Conservation (phyloP, 1,140 invertebrate genomes). For the Drosophila erecta region DNA sequence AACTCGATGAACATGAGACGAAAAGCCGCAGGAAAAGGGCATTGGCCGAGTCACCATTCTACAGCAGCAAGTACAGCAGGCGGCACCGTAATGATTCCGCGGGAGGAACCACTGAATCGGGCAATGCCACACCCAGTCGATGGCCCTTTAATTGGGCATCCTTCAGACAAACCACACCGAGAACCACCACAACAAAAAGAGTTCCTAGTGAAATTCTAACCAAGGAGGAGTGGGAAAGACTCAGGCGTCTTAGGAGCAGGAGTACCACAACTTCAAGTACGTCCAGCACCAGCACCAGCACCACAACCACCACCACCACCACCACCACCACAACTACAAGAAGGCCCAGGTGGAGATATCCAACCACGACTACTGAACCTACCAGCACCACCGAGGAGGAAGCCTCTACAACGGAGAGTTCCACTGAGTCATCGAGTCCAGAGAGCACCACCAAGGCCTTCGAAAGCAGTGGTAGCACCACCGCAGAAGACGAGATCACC, state of each 20-base stretch:
- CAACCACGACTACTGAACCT: constrained; percentile 13
- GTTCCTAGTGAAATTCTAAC: constrained; percentile 17
- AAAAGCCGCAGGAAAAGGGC: constrained; percentile 26
- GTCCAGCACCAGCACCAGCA: background rate
- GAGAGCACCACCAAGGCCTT: constrained; percentile 25
- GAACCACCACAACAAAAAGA: constrained; percentile 21
- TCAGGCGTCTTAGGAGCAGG: background rate
- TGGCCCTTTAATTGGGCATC: constrained; percentile 26
- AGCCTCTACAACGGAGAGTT: constrained; percentile 19
- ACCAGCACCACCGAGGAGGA: constrained; percentile 27
- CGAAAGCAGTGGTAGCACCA: constrained; percentile 27
- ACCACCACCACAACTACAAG: constrained; percentile 3
- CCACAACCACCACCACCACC: background rate
- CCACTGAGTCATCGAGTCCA: constrained; percentile 26
- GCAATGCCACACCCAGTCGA: constrained; percentile 1
- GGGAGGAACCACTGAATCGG: constrained; percentile 9
- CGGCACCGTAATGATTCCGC: constrained; percentile 52
- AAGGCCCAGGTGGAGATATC: constrained; percentile 12
- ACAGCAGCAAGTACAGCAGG: constrained; percentile 56
- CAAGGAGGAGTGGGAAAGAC: constrained; percentile 55
- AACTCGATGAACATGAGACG: constrained; percentile 37
- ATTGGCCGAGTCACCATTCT: constrained; percentile 22
- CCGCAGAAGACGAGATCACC: constrained; percentile 26
- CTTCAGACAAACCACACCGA: constrained; percentile 11
- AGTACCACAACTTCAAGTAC: background rate